Conservation (phyloP, 2,797 vertebrate species). For the Anabacerthia variegaticeps region DNA sequence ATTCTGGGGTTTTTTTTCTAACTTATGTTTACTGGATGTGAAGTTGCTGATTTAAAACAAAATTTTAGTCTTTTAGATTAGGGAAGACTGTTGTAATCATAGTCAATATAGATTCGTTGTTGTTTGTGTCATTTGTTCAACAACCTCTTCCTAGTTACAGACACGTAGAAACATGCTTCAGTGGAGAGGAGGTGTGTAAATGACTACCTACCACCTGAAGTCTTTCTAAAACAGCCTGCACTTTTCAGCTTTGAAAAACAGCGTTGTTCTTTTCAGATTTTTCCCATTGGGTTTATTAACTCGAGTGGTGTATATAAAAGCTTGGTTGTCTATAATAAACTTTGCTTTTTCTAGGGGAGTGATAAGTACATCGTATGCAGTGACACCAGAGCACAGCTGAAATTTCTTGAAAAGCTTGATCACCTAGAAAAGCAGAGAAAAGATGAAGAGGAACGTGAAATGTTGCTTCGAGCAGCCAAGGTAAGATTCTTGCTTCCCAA, state of each 20-base stretch:
- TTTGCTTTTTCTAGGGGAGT: conserved; percentile 77
- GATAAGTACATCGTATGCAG: conserved; percentile 78
- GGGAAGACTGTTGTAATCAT: not conserved
- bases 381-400: conserved; percentile 89
- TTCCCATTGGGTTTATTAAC: not conserved
- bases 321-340: not conserved
- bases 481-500: conserved; percentile 69
- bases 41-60: not conserved
- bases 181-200: not conserved
- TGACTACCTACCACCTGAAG: not conserved
- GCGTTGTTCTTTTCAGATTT: not conserved
- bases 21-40: not conserved
- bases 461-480: conserved; percentile 86
- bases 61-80: not conserved
- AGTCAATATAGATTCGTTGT: not conserved
- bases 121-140: not conserved
- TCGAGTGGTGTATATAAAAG: not conserved
- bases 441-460: conserved; percentile 89
- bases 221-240: not conserved
- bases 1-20: not conserved
- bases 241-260: not conserved
- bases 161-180: not conserved
- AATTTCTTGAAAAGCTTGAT: conserved; percentile 90
- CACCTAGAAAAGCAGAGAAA: conserved; percentile 86
- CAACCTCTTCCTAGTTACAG: not conserved